Percentiles rank a stretch among this genome's conserved stretches.
Conservation (phyloP, 2,113 vertebrate genomes). For the Cebus imitator region DNA sequence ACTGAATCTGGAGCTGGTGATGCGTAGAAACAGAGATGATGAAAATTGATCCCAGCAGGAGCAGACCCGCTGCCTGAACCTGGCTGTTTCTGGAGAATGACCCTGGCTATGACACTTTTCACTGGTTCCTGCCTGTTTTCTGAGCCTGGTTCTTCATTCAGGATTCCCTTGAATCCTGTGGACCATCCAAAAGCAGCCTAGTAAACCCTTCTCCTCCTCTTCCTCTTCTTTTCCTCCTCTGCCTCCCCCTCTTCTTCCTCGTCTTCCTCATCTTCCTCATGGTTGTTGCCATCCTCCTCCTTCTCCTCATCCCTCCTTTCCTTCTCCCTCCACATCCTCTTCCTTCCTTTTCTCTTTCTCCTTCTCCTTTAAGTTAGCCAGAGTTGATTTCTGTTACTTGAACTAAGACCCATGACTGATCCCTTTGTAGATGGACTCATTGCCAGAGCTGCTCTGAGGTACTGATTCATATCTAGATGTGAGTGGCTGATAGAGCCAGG, state of each 20-base stretch:
- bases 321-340: background rate
- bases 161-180: background rate
- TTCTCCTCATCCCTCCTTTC: background rate
- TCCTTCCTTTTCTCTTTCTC: too few species aligned
- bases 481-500: background rate
- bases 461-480: background rate
- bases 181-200: background rate
- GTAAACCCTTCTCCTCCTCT: background rate
- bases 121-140: background rate
- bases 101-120: too few species aligned
- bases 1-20: background rate
- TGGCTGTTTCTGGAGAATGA: fast-evolving
- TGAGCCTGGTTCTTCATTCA: background rate
- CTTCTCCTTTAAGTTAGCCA: background rate
- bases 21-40: background rate
- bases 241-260: background rate
- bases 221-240: background rate
- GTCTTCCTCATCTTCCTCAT: background rate
- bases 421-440: background rate
- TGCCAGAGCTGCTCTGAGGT: background rate
- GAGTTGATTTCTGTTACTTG: background rate
- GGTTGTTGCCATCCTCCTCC: too few species aligned
- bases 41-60: background rate
- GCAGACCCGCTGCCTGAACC: too few species aligned
- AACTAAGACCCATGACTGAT: background rate